Evolutionary conservation across 2,113 vertebrate genomes (phyloP), one percentile per base, ranked within the genome.

Genomic region (Argyrosomus japonicus): DNA sequence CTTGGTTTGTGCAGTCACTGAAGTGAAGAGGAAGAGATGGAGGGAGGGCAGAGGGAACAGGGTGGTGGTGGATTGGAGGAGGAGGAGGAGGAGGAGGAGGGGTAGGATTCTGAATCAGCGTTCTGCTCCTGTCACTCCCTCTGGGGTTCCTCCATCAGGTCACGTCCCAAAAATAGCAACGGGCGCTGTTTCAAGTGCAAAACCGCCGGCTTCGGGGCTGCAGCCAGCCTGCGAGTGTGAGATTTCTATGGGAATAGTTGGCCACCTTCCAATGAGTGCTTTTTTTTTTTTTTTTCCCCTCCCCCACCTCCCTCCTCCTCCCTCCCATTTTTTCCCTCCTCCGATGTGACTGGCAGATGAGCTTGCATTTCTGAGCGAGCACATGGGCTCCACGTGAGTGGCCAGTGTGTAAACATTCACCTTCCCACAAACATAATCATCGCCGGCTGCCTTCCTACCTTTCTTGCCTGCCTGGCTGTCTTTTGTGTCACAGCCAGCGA

Each of bases 91-190:
- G 32, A 32, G 76, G 70, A 48, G 62, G 21, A 48, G 57, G 51
- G 61, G 74, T 32, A 19, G 88, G 79, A 68, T 87, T 89, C 91
- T 94, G 91, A 94, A 87, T 94, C 91, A 88, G 93, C 88, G 88
- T 94, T 92, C 88, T 92, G 88, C 93, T 94, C 88, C 89, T 94
- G 94, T 92, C 89, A 94, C 96, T 97, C 97, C 96, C 97, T 93
- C 85, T 97, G 96, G 97, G 97, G 95, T 97, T 97, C 95, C 95
- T 95, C 96, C 96, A 95, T 96, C 97, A 96, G 97, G 97, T 98
- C 97, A 99, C 92, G 92, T 93, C 96, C 97, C 96, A 97, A 97
- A 95, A 99, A 99, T 98, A 99, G 96, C 96, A 97, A 88, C 95
- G 96, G 97, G 97, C 96, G 95, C 87, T 86, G 94, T 97, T 98